Conservation (phyloP, 2,888 invertebrate species). For the Brachyopa scutellaris region DNA sequence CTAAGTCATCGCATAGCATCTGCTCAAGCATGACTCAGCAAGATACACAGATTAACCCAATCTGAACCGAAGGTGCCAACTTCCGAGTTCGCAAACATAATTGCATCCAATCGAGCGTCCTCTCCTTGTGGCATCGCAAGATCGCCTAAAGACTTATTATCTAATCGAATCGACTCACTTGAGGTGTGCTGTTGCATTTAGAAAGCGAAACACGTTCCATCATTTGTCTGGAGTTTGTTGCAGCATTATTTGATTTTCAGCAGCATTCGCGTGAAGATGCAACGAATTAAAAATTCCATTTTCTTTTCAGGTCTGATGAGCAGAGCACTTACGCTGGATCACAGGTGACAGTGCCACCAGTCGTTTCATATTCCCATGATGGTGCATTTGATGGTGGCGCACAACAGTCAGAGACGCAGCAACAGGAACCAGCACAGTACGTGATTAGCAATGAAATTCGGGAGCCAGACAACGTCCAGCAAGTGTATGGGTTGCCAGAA, state of each 20-base stretch:
- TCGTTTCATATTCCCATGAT: constrained; percentile 70
- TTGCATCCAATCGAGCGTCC: constrained; percentile 29
- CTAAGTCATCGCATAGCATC: too few relatives aligned
- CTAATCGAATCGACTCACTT: constrained; percentile 50
- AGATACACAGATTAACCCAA: too few relatives aligned
- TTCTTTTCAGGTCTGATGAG: constrained; percentile 64
- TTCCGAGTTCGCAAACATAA: constrained; percentile 43
- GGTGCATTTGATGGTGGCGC: constrained; percentile 29
- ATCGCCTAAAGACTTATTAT: constrained; percentile 42
- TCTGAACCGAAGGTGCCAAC: constrained; percentile 15
- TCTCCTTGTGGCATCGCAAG: neutral
- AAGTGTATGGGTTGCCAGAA: constrained; percentile 33
- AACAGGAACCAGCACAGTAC: constrained; percentile 71
- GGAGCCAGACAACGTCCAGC: constrained; percentile 36
- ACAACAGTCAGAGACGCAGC: constrained; percentile 40
- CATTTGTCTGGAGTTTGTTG: constrained; percentile 38
- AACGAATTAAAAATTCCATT: constrained; percentile 27
- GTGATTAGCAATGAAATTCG: constrained; percentile 71
- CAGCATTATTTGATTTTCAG: constrained; percentile 20
- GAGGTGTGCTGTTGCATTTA: constrained; percentile 53
- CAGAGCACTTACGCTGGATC: constrained; percentile 58
- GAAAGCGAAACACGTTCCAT: constrained; percentile 63
- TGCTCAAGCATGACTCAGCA: neutral
- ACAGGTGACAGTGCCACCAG: constrained; percentile 75
- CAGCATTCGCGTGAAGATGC: constrained; percentile 31